A percentile compares a stretch with the other conserved stretches of the same genome.
phyloP scores from a whole-genome alignment of 2,888 invertebrate species.

The Stictocephala bisonia region DNA sequence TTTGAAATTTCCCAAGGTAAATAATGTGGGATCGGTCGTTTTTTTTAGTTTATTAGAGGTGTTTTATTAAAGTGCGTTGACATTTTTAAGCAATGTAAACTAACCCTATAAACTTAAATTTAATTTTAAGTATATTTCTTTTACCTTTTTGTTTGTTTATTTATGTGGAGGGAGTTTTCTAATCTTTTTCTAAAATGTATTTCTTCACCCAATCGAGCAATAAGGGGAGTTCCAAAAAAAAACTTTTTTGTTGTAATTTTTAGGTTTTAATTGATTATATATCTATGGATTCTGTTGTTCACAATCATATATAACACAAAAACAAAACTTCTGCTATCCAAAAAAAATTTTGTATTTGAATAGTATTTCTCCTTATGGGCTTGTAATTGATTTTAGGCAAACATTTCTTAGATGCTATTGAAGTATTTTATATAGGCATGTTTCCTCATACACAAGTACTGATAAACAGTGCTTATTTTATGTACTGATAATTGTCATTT shows the following conservation, averaged over 20 bases:
- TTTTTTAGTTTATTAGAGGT: too few species aligned
- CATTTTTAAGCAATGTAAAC: too few species aligned
- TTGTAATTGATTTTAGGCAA: background rate
- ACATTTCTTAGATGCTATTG: background rate
- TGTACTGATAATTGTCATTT: background rate
- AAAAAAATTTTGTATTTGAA: background rate
- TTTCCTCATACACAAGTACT: background rate
- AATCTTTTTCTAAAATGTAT: too few species aligned
- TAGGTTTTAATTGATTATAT: background rate
- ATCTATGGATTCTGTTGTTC: background rate
- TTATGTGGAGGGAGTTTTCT: too few species aligned
- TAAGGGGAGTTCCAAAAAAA: background rate
- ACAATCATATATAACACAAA: background rate
- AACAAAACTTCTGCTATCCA: background rate
- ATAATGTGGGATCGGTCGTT: too few species aligned
- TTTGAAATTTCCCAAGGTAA: too few species aligned
- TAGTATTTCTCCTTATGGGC: background rate
- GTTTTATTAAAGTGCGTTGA: too few species aligned
- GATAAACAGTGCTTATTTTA: background rate
- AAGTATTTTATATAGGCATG: background rate
- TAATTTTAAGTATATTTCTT: too few species aligned
- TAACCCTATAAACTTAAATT: too few species aligned
- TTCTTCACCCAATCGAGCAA: too few species aligned
- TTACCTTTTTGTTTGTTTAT: too few species aligned
- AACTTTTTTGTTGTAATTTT: background rate